phyloP scores from a whole-genome alignment of 2,888 invertebrate species.

The Drosophila mayaguana region DNA sequence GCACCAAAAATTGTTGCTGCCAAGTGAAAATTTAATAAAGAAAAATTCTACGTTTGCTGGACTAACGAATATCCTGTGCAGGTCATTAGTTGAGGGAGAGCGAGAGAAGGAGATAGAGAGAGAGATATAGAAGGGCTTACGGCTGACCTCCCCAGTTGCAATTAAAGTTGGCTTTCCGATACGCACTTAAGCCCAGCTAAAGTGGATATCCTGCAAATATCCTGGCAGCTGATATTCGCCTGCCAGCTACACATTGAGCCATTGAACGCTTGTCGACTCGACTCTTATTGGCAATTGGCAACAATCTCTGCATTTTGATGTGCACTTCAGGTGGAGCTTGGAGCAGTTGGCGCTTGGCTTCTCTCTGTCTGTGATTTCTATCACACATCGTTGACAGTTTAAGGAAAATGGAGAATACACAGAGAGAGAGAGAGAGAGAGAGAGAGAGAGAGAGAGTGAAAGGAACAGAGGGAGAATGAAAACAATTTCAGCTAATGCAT shows the following conservation, averaged over 20 bases:
- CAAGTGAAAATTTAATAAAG: conserved; percentile 76
- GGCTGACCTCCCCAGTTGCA: conserved; percentile 1
- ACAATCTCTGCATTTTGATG: conserved; percentile 68
- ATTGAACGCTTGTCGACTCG: conserved; percentile 49
- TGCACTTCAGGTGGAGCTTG: conserved; percentile 51
- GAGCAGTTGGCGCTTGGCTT: conserved; percentile 13
- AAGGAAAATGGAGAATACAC: neutral
- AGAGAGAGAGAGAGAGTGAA: neutral
- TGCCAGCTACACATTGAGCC: conserved; percentile 44
- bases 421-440: too few relatives aligned
- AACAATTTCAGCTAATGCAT: conserved; percentile 62
- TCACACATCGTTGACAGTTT: conserved; percentile 64
- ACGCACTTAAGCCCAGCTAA: conserved; percentile 38
- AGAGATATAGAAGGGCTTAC: conserved; percentile 42
- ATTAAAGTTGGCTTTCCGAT: conserved; percentile 55
- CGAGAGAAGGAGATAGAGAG: neutral
- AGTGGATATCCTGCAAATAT: conserved; percentile 1
- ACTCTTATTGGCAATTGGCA: conserved; percentile 68
- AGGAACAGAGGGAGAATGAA: conserved; percentile 4
- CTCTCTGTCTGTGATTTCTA: conserved; percentile 60
- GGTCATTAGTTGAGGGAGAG: conserved; percentile 36
- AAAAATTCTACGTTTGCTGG: conserved; percentile 57
- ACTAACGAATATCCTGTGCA: conserved; percentile 71
- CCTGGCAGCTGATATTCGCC: conserved; percentile 11
- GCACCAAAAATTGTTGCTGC: conserved; percentile 31